Evolutionary conservation across 2,113 vertebrate genomes (phyloP), one percentile per base, ranked within the genome.

Genomic region (Amblyornis subalaris): DNA sequence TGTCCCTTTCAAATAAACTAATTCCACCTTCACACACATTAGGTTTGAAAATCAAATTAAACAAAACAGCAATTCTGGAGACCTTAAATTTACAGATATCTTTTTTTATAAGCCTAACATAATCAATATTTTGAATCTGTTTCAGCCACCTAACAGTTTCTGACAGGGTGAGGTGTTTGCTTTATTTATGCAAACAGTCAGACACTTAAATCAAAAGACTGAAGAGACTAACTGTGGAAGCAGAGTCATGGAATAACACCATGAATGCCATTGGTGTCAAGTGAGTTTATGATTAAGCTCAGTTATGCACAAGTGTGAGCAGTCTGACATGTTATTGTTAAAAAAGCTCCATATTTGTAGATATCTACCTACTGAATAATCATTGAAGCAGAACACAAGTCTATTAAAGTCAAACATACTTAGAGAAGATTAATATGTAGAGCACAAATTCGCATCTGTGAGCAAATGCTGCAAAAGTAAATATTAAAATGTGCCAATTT

Each of bases 341-440:
- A 70, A 61, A 92, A 90, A 57, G 8, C 24, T 73, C 80, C 45
- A 15, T 87, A 92, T 92, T 69, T 85, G 57, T 65, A 90, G 76
- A 50, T 87, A 71, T 23, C 33, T 62, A 74, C 84, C 66, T 69
- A 79, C 11, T 65, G 73, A 87, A 81, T 38, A 75, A 85, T 69
- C 40, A 72, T 0, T 94, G 86, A 91, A 79, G 38, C n/a, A 78
- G 53, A 90, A 89, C 6, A 61, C 12, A 82, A 82, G 66, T n/a
- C 89, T 45, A 62, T 31, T 82, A 50, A 67, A 89, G 77, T 92
- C 73, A 96, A 91, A 76, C 42, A n/a, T n/a, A 47, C 50, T 87
- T 78, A 85, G 12, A 72, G 65, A 50, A 92, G 80, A 91, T 72
- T 87, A 94, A 90, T 54, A 90, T 10, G 21, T 0, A 8, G 35